Evolutionary conservation across 2,888 invertebrate genomes (phyloP).

Genomic region (Cylindroiulus punctatus): DNA sequence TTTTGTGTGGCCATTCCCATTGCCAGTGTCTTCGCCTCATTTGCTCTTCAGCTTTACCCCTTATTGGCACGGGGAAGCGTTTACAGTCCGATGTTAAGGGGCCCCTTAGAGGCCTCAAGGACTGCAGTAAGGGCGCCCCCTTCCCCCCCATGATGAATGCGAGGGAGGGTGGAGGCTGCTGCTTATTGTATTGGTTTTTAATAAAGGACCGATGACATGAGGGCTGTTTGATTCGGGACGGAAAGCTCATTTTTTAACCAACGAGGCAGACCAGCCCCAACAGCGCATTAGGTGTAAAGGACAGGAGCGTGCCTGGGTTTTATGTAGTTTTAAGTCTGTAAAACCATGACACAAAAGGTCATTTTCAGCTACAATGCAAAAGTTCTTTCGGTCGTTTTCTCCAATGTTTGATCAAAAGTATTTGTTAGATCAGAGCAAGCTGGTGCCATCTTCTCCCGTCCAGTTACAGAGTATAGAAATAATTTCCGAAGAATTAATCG

Average conservation of each 20-base stretch:
- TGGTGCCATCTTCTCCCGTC: too few relatives aligned
- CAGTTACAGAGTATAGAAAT: too few relatives aligned
- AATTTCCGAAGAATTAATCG: too few relatives aligned
- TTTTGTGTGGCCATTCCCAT: not conserved
- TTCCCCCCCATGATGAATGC: not conserved
- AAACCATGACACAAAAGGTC: too few relatives aligned
- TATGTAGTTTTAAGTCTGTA: too few relatives aligned
- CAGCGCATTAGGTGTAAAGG: not conserved
- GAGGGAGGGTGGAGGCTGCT: not conserved
- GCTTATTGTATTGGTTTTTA: conserved; percentile 22
- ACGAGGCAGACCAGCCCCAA: not conserved
- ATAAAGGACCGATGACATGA: conserved; percentile 5
- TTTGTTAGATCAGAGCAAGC: too few relatives aligned
- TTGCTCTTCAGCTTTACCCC: conserved; percentile 23
- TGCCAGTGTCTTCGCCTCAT: conserved; percentile 19
- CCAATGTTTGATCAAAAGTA: too few relatives aligned
- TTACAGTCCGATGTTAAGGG: not conserved
- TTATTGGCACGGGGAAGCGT: not conserved
- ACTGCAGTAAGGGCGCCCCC: not conserved
- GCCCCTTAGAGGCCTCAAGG: not conserved
- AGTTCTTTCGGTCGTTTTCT: too few relatives aligned
- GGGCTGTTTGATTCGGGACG: conserved; percentile 13
- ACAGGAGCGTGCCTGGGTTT: too few relatives aligned
- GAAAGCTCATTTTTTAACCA: conserved; percentile 16
- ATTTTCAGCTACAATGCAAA: too few relatives aligned